Base-by-base conservation (phyloP, 1,140 invertebrate genomes). In the Anthonomus grandis region DNA sequence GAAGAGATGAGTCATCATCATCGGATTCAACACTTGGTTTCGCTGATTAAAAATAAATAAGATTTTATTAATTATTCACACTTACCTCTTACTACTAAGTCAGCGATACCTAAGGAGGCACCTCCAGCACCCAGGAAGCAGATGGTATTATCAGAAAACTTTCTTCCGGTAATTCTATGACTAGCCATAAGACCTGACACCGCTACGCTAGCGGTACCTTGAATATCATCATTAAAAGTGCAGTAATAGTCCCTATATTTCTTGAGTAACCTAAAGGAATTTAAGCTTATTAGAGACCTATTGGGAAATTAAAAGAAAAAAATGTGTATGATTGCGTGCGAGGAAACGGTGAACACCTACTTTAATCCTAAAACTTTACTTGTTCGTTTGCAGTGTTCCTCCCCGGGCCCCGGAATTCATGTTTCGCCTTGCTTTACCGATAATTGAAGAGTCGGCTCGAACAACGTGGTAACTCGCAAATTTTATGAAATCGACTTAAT, bases 221-320 rank as follows among this genome's bases (percentile, higher is more conserved):
- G 94, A 70, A 97, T 97, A 69, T 98, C 95, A 71, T 98, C 95
- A 69, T 98, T 98, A 69, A 98, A 98, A 4, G 92, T 96, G 68
- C 93, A 96, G 67, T 95, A 97, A 37, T 82, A 78, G 55, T 89
- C 76, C 48, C 88, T 79, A 72, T 96, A 97, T 71, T 90, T 94
- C 56, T 93, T 86, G 47, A 97, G 71, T 62, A 97, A 86, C 22
- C 59, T 59, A 17, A 22, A n/a, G n/a, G n/a, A n/a, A n/a, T n/a
- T n/a, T n/a, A 51, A 44, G 12, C 8, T 1, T 13, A 9, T 41
- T 41, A 13, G 1, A 13, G 9, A 17, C 17, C 3, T 17, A n/a
- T 41, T n/a, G n/a, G n/a, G 27, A 8, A 8, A 6, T 13, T 6
- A 13, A 13, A 13, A 41, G 5, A 13, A 41, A 8, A n/a, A n/a